Evolutionary conservation across 2,797 vertebrate species (phyloP), one percentile per base, ranked within the genome.

Genomic region (Myiotriccus ornatus): DNA sequence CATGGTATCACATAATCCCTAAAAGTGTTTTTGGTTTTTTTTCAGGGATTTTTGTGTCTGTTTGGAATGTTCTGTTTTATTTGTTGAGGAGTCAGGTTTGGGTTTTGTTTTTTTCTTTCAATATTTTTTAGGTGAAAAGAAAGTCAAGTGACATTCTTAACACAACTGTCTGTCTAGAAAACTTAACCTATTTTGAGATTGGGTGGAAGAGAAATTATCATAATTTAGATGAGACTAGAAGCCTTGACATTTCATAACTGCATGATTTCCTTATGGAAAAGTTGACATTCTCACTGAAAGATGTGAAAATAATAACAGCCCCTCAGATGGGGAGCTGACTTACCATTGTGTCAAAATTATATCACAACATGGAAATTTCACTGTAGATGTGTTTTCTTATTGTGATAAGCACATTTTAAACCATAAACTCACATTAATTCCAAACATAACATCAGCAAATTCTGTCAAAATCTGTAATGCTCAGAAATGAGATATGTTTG

Each of bases 211-310:
- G 18, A 87, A 93, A 69, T 96, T 92, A 60, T 84, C 56, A 70
- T 47, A 75, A 75, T 88, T 84, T 84, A 81, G 73, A 68, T 57
- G 19, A 83, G 93, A 70, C 12, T 60, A 65, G 41, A 89, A 90
- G 28, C 35, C 35, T 69, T 94, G 83, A 68, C 46, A 82, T 84
- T 89, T 84, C 4, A 2, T 76, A 84, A 74, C 34, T 79, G 37
- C 22, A 19, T 46, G 37, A 60, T 90, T 94, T 94, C 67, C 59
- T 82, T 82, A 65, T 64, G 49, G 74, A 88, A 89, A 86, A 87
- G 19, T 7, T 87, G 56, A 84, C 84, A 82, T 79, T 76, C 70
- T 81, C 7, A 0, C 34, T 67, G 44, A 47, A 69, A 88, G 16
- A 83, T 56, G 37, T 59, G 47, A 78, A 93, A 89, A 78, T 84